Base-by-base conservation (phyloP, 2,888 invertebrate species). In the Tetranychus truncatus region DNA sequence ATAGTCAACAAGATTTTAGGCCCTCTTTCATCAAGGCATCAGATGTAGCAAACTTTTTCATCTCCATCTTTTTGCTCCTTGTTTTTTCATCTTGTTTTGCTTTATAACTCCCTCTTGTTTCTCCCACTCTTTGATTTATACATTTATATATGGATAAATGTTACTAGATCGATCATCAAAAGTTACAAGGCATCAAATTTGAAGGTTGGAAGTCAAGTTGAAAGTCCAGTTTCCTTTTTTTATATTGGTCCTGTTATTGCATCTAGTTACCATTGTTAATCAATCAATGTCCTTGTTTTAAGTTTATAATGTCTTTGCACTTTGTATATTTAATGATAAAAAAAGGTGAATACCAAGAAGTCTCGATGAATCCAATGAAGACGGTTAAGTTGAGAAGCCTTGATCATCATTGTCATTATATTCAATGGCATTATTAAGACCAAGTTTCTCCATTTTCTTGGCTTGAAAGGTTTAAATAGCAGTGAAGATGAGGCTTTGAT, bases 221-320 rank as follows among this genome's bases (percentile, higher is more conserved):
- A 34, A 34, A 34, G 34, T 34, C 34, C 34, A 55, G 55, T 55
- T 55, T 15, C 9, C 55, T 55, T 15, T 55, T 55, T 55, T 55
- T 15, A 55, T 15, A 15, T 55, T 15, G 55, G 15, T 55, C 15
- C 9, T 55, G 15, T 55, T 55, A 6, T 55, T 55, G 55, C 34
- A 34, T 55, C 55, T 15, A 55, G 55, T 34, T 34, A 34, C 34
- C 34, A 34, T 34, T 34, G 55, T 55, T 55, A 55, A 55, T 55
- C 55, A 55, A 55, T 55, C 55, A 55, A 55, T 55, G 55, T 55
- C 55, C 55, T 55, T 55, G 55, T 55, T 55, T 55, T 55, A 55
- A 55, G 55, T 9, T 55, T 55, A 55, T 34, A 55, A 55, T 34
- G 34, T 34, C 34, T 34, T 34, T 34, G 3, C 34, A 5, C 3